These are phyloP conservation scores for Amia ocellicauda DNA, from an alignment of 2,113 vertebrate genomes.

Conservation along the genomic window DNA sequence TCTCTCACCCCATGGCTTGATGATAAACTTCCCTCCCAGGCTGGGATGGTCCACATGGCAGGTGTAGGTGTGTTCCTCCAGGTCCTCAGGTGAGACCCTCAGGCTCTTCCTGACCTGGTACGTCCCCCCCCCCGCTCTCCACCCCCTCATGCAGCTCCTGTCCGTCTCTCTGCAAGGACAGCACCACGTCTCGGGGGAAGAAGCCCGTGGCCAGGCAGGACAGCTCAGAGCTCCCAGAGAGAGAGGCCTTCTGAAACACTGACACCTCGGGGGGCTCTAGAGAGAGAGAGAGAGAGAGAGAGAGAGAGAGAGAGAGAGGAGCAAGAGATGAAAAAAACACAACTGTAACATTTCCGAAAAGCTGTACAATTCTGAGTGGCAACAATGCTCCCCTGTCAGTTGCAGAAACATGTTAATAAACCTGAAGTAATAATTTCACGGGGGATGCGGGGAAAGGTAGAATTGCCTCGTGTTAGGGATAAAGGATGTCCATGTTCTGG, in stretches of 20 bases:
- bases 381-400: conserved; percentile 16
- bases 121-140: conserved; percentile 17
- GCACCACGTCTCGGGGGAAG: too few species aligned
- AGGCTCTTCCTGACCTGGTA: too few species aligned
- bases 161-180: too few species aligned
- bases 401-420: too few species aligned
- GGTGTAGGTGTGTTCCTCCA: conserved; percentile 12
- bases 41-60: conserved; percentile 31
- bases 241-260: conserved; percentile 21
- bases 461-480: too few species aligned
- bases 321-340: neutral
- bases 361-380: conserved; percentile 25
- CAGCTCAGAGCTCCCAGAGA: conserved; percentile 33
- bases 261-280: conserved; percentile 20
- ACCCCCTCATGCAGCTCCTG: conserved; percentile 41
- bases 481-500: too few species aligned
- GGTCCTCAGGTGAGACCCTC: too few species aligned
- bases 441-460: too few species aligned
- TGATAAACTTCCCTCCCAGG: neutral
- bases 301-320: neutral
- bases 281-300: neutral
- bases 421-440: too few species aligned
- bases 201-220: conserved; percentile 49
- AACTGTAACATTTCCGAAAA: too few species aligned
- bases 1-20: neutral